phyloP scores from a whole-genome alignment of 2,888 invertebrate genomes.

The Leptinotarsa tumamoca region DNA sequence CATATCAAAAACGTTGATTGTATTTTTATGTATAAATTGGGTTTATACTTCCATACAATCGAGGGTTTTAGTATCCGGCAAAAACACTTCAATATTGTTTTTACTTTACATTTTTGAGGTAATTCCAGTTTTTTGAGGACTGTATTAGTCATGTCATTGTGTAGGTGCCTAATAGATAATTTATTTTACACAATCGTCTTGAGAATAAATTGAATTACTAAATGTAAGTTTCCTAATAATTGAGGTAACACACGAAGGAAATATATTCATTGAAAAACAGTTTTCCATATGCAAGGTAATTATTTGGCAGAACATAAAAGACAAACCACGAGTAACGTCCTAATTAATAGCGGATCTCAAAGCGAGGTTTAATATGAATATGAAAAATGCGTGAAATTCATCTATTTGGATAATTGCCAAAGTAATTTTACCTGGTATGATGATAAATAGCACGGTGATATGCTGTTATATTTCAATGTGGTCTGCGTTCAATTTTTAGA shows the following conservation, averaged over 20 bases:
- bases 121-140: no score
- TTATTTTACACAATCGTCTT: no score
- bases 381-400: conserved; percentile 27
- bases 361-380: conserved; percentile 15
- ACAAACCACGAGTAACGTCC: background rate
- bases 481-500: conserved; percentile 16
- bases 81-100: no score
- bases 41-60: no score
- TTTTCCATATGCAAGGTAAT: conserved; percentile 11
- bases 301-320: conserved; percentile 25
- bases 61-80: no score
- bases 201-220: no score
- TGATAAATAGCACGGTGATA: conserved; percentile 25
- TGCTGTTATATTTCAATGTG: conserved; percentile 21
- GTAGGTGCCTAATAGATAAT: no score
- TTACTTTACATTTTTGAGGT: no score
- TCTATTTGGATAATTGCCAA: conserved; percentile 26
- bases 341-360: conserved; percentile 16
- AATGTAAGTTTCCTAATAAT: no score
- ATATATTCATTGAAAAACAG: background rate
- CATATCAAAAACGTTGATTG: no score
- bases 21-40: no score
- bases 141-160: no score
- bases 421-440: conserved; percentile 27
- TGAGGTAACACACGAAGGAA: background rate